phyloP scores from a whole-genome alignment of 1,140 invertebrate genomes.

The Adoxophyes honmai region DNA sequence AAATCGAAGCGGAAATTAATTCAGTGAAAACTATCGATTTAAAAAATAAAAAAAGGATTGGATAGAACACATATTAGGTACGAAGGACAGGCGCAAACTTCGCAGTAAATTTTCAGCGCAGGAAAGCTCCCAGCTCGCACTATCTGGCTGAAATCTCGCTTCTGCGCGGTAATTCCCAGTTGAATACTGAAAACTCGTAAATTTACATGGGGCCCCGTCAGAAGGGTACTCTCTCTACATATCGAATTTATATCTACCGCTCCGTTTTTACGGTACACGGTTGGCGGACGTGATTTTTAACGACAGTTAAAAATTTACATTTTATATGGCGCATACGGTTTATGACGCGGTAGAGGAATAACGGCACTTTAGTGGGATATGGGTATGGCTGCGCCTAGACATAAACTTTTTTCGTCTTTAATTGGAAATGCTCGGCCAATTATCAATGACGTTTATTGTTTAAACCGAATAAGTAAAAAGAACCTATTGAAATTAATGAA shows the following conservation, averaged over 20 bases:
- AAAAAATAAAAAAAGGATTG: constrained; percentile 3
- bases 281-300: constrained; percentile 65
- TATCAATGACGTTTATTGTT: too few relatives aligned
- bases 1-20: too few relatives aligned
- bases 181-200: constrained; percentile 66
- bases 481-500: too few relatives aligned
- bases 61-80: constrained; percentile 26
- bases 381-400: not conserved
- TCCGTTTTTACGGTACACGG: constrained; percentile 59
- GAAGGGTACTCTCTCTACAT: constrained; percentile 42
- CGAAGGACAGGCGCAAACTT: constrained; percentile 27
- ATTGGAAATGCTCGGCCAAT: too few relatives aligned
- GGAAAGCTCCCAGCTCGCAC: constrained; percentile 23
- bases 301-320: constrained; percentile 62
- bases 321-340: constrained; percentile 44
- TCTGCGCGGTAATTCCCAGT: constrained; percentile 54
- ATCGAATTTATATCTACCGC: constrained; percentile 50
- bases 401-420: too few relatives aligned
- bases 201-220: constrained; percentile 52
- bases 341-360: constrained; percentile 38
- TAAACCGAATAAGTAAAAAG: too few relatives aligned
- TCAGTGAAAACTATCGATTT: not conserved
- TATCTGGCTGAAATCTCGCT: constrained; percentile 50
- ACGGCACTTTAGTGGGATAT: constrained; percentile 32
- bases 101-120: constrained; percentile 37